Evolutionary conservation across 2,888 invertebrate genomes (phyloP).

Genomic region (Drosophila anceps): DNA sequence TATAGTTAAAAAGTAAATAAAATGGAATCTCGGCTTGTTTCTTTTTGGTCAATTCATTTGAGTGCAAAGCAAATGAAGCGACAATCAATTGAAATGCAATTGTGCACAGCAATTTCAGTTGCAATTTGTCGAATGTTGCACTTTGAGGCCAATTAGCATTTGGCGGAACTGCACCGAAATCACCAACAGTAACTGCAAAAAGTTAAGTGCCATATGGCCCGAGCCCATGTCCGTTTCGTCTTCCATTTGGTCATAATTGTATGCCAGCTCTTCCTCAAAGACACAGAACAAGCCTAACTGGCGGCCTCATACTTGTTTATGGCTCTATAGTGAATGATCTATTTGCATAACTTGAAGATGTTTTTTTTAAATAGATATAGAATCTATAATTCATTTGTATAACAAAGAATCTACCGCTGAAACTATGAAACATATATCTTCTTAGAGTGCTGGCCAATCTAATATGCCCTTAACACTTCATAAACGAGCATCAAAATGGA

Average conservation of each 20-base stretch:
- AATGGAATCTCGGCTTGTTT: neutral
- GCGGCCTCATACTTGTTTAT: neutral
- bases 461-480: neutral
- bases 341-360: too few species aligned
- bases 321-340: neutral
- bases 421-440: neutral
- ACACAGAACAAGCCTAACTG: neutral
- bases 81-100: conserved; percentile 55
- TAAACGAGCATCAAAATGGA: neutral
- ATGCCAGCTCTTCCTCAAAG: conserved; percentile 11
- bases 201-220: conserved; percentile 11
- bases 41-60: conserved; percentile 26
- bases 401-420: neutral
- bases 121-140: conserved; percentile 43
- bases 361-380: too few species aligned
- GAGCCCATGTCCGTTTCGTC: conserved; percentile 9
- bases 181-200: conserved; percentile 8
- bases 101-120: conserved; percentile 40
- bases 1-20: neutral
- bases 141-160: conserved; percentile 54
- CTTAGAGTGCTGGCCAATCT: neutral
- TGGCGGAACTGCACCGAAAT: conserved; percentile 8
- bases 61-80: conserved; percentile 36
- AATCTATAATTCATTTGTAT: neutral
- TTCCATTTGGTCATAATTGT: conserved; percentile 38